Evolutionary conservation across 2,797 vertebrate genomes (phyloP).

Genomic region (Bradypus variegatus): DNA sequence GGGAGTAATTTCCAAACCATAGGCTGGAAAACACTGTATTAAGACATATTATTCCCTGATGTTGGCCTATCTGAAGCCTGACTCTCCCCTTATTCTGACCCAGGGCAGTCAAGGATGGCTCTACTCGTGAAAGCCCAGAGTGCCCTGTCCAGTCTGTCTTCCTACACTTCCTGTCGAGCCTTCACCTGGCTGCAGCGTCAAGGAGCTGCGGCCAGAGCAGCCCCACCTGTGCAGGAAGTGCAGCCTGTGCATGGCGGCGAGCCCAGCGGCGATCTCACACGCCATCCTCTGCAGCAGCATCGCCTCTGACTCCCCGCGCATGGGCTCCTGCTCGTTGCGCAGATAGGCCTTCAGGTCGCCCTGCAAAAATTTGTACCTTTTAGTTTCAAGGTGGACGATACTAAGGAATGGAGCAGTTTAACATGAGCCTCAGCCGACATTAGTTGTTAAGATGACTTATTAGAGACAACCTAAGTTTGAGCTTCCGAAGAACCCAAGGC

Average conservation of each 20-base stretch:
- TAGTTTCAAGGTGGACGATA: no score
- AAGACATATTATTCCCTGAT: background rate
- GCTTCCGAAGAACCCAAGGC: no score
- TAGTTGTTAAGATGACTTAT: no score
- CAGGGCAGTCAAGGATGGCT: background rate
- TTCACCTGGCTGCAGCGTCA: background rate
- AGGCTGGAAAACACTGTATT: background rate
- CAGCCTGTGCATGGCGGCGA: constrained; percentile 95
- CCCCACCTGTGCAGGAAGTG: constrained; percentile 95
- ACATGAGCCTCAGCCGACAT: no score
- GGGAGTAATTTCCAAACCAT: background rate
- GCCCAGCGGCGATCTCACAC: constrained; percentile 91
- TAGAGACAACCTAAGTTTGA: no score
- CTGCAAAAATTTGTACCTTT: no score
- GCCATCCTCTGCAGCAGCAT: constrained; percentile 97
- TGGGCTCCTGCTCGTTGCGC: no score
- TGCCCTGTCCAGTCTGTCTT: background rate
- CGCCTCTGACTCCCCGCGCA: no score
- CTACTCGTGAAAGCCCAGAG: background rate
- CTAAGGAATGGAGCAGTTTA: no score
- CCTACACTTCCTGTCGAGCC: background rate
- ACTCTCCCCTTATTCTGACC: background rate
- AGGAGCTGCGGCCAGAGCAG: accelerated
- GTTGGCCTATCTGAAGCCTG: background rate
- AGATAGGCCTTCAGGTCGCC: no score